A percentile compares a stretch with the other conserved stretches of the same genome.
Evolutionary conservation across 2,888 invertebrate genomes (phyloP).

Genomic region (Mesorhabditis spiculigera): DNA sequence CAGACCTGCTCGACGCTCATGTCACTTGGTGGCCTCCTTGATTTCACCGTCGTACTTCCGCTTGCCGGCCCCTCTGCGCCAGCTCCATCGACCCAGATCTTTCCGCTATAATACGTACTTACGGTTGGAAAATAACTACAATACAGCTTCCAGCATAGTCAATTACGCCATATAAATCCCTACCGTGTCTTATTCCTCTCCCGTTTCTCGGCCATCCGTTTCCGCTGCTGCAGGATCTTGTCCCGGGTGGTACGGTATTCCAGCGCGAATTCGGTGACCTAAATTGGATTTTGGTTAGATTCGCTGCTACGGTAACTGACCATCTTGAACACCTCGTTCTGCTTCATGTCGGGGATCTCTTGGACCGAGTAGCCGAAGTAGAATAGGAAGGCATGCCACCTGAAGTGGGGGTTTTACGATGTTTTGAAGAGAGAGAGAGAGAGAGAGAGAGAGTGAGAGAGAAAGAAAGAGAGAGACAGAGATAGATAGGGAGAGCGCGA

Average conservation of each 20-base stretch:
- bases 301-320: slow-evolving; percentile 78
- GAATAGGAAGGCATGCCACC: slow-evolving; percentile 55
- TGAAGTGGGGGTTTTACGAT: slow-evolving; percentile 12
- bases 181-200: slow-evolving; percentile 89
- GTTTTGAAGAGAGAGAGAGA: background rate
- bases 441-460: background rate
- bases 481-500: too few species aligned
- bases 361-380: slow-evolving; percentile 52
- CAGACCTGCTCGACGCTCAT: too few species aligned
- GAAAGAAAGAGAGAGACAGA: background rate
- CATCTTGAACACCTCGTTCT: slow-evolving; percentile 74
- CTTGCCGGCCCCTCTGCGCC: slow-evolving; percentile 17
- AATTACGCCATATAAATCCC: background rate
- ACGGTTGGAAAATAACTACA: background rate
- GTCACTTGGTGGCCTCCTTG: slow-evolving; percentile 10
- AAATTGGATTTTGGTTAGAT: too few species aligned
- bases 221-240: slow-evolving; percentile 79
- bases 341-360: slow-evolving; percentile 51
- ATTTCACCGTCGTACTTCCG: slow-evolving; percentile 8
- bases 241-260: slow-evolving; percentile 96
- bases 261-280: slow-evolving; percentile 83
- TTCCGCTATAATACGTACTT: slow-evolving; percentile 67
- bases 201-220: slow-evolving; percentile 63
- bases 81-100: slow-evolving; percentile 68
- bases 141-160: background rate